Conservation (phyloP, 2,888 invertebrate genomes). For the Beris morrisii region DNA sequence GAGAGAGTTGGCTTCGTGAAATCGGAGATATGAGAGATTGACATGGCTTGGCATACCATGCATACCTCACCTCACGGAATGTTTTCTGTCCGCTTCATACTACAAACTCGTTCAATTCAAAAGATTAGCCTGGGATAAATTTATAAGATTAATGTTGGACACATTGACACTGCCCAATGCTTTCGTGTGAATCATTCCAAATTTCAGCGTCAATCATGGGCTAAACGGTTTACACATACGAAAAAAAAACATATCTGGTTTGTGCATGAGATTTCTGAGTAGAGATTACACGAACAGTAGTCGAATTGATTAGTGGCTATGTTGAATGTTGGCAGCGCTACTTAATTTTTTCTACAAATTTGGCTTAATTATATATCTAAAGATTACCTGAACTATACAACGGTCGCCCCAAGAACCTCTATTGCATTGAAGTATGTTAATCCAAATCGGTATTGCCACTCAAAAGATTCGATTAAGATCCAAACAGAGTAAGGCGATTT, state of each 20-base stretch:
- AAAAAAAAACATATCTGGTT: conserved; percentile 1
- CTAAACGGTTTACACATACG: conserved; percentile 12
- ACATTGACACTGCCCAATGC: conserved; percentile 21
- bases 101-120: not conserved
- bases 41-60: conserved; percentile 16
- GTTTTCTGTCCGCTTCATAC: not conserved
- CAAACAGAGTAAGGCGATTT: no score
- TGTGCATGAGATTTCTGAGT: conserved; percentile 2
- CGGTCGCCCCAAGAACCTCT: no score
- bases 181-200: conserved; percentile 22
- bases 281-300: conserved; percentile 15
- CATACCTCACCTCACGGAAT: conserved; percentile 5
- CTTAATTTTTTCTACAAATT: no score
- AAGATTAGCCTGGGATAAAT: conserved; percentile 21
- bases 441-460: no score
- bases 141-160: conserved; percentile 21
- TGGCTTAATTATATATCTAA: no score
- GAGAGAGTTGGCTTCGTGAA: conserved; percentile 19
- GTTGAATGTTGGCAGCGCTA: no score
- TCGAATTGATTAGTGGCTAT: conserved; percentile 17
- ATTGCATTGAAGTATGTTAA: no score
- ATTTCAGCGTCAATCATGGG: conserved; percentile 22
- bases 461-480: no score
- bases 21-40: conserved; percentile 21
- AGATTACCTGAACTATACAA: no score